These are phyloP conservation scores for Pholis gunnellus DNA, from an alignment of 2,113 vertebrate species.

Conservation along the genomic window DNA sequence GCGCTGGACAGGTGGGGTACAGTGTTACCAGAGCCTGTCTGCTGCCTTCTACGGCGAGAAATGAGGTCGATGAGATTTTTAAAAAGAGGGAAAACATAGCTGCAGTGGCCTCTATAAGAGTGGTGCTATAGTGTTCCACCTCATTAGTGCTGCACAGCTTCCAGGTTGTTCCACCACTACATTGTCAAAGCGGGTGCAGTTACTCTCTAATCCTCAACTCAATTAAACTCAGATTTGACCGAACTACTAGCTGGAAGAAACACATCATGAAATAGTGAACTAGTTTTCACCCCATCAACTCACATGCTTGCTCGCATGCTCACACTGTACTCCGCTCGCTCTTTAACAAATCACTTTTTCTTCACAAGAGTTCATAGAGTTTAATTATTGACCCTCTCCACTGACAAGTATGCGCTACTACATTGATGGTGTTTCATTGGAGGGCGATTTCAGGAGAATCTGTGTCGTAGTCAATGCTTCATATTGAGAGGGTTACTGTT, in stretches of 20 bases:
- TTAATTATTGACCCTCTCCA: conserved; percentile 31
- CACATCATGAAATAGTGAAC: not conserved
- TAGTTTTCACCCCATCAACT: not conserved
- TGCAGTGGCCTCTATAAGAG: not conserved
- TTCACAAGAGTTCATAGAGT: not conserved
- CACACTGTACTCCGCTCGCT: not conserved
- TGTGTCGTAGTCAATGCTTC: not conserved
- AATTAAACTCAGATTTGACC: not conserved
- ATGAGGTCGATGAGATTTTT: not conserved
- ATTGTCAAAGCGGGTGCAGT: not conserved
- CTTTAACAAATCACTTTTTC: not conserved
- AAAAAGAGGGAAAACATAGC: not conserved
- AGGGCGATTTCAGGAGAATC: not conserved
- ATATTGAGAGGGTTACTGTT: not conserved
- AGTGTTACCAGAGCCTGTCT: no score
- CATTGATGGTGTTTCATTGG: conserved; percentile 32
- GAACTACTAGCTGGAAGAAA: not conserved
- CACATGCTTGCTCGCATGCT: no score
- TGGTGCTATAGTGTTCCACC: not conserved
- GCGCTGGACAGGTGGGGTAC: not conserved
- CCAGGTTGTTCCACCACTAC: not conserved
- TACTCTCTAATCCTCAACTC: not conserved
- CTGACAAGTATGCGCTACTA: conserved; percentile 52
- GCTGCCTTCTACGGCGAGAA: no score
- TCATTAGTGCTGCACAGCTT: not conserved